These are phyloP conservation scores for Athene noctua DNA, from an alignment of 2,113 vertebrate genomes.

Conservation along the genomic window DNA sequence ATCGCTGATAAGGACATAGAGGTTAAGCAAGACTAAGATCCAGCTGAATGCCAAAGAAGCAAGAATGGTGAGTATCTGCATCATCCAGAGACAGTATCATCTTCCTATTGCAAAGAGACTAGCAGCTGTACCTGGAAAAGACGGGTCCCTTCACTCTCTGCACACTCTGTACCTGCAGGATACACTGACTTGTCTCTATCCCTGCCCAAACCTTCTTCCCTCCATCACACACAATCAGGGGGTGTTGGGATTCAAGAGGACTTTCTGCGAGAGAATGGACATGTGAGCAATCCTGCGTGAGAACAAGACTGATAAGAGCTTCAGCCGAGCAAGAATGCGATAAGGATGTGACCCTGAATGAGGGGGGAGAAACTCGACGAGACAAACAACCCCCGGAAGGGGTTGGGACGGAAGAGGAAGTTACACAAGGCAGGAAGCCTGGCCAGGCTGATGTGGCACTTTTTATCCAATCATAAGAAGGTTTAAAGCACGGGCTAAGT, in stretches of 20 bases:
- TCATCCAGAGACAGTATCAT: neutral
- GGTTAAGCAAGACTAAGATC: neutral
- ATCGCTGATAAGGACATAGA: neutral
- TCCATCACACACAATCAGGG: neutral
- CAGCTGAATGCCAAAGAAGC: neutral
- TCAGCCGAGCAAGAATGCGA: too few relatives aligned
- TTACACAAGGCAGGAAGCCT: too few relatives aligned
- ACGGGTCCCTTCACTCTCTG: neutral
- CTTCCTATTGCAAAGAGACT: neutral
- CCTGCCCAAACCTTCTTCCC: neutral
- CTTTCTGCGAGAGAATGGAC: too few relatives aligned
- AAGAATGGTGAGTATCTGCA: neutral
- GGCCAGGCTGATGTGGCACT: too few relatives aligned
- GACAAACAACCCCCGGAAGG: too few relatives aligned
- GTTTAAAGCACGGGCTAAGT: too few relatives aligned
- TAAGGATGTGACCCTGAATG: too few relatives aligned
- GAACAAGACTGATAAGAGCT: too few relatives aligned
- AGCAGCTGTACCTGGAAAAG: neutral
- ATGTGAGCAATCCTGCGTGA: too few relatives aligned
- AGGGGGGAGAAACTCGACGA: too few relatives aligned
- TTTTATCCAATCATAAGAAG: too few relatives aligned
- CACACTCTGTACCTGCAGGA: neutral
- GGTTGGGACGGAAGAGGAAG: too few relatives aligned
- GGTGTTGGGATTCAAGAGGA: neutral
- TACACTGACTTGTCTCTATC: neutral